Evolutionary conservation across 2,797 vertebrate species (phyloP).

Genomic region (Leontocebus nigricollis): DNA sequence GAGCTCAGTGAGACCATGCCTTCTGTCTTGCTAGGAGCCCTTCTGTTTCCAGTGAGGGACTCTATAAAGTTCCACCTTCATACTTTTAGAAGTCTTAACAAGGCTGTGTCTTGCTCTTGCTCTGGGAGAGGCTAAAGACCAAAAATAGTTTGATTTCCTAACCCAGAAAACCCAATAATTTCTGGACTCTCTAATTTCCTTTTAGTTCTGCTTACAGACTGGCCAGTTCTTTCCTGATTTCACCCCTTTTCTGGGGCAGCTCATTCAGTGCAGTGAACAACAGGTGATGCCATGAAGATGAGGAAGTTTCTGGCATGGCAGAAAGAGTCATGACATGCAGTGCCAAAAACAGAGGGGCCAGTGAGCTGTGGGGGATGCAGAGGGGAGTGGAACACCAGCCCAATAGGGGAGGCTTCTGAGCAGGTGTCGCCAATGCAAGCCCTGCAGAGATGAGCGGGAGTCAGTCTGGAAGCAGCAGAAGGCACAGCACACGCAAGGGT

Average conservation of each 20-base stretch:
- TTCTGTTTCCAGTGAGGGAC: not conserved
- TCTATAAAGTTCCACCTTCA: not conserved
- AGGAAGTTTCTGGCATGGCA: too few relatives aligned
- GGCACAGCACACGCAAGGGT: not conserved
- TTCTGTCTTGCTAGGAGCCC: not conserved
- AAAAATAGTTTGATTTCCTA: not conserved
- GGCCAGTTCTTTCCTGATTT: not conserved
- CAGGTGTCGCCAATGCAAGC: not conserved
- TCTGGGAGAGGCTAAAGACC: not conserved
- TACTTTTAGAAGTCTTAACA: not conserved
- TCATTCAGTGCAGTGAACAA: not conserved
- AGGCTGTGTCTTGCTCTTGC: not conserved
- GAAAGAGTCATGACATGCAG: not conserved
- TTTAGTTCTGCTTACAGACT: not conserved
- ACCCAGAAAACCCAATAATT: not conserved
- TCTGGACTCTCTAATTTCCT: not conserved
- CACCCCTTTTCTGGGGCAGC: not conserved
- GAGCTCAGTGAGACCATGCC: not conserved
- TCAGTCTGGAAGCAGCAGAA: not conserved
- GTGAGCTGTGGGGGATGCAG: fast-evolving
- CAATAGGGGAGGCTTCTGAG: not conserved
- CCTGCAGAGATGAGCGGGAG: not conserved
- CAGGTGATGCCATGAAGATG: not conserved
- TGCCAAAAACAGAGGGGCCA: not conserved
- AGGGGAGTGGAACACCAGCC: not conserved